A percentile compares a stretch with the other conserved stretches of the same genome.
Conservation (phyloP, 2,888 invertebrate species). For the Heteromurus nitidus region DNA sequence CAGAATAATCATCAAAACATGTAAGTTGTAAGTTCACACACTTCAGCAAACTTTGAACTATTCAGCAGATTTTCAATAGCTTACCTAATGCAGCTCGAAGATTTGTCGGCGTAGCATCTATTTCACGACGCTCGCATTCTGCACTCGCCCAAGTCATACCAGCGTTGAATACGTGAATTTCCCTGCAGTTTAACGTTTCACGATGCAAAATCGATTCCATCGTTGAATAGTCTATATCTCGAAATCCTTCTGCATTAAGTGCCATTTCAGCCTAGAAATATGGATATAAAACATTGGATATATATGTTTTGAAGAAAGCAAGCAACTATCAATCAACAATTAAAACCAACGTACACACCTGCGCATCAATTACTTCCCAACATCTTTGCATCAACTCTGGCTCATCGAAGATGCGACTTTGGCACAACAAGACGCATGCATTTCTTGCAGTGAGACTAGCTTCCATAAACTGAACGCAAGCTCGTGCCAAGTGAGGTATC, state of each 20-base stretch:
- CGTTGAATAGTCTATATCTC: conserved; percentile 95
- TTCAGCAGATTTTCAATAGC: neutral
- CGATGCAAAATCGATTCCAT: conserved; percentile 92
- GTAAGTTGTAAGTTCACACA: too few relatives aligned
- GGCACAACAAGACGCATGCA: conserved; percentile 95
- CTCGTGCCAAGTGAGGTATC: conserved; percentile 93
- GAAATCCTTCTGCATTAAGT: conserved; percentile 94
- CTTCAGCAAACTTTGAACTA: conserved; percentile 39
- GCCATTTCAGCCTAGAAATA: conserved; percentile 92
- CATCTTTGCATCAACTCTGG: conserved; percentile 97
- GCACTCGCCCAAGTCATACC: conserved; percentile 95
- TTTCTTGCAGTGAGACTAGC: conserved; percentile 97
- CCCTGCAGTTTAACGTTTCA: conserved; percentile 96
- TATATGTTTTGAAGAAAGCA: neutral
- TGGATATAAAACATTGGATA: conserved; percentile 70
- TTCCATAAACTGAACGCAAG: conserved; percentile 96
- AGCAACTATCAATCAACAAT: neutral
- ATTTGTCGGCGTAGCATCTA: conserved; percentile 88
- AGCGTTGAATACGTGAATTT: conserved; percentile 92
- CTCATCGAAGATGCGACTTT: conserved; percentile 96
- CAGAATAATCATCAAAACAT: conserved; percentile 66
- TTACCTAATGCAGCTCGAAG: conserved; percentile 83
- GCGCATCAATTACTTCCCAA: conserved; percentile 98
- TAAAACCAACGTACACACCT: conserved; percentile 79
- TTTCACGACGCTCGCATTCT: conserved; percentile 89